Evolutionary conservation across 2,113 vertebrate species (phyloP), one percentile per base, ranked within the genome.

Genomic region (Marmota flaviventris): DNA sequence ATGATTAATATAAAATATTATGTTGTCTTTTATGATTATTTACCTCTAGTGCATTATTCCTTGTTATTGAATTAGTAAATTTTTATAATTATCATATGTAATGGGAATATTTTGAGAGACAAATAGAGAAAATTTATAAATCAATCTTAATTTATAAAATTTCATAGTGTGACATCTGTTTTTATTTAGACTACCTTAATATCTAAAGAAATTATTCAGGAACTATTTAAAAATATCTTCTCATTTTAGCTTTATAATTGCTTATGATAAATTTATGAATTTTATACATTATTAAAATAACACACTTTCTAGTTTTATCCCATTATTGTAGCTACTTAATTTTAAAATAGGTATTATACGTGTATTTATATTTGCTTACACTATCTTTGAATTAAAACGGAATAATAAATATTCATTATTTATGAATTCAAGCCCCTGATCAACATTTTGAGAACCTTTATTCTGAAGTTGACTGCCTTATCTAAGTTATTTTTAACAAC

Each of bases 201-300:
- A 97, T 58, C 94, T 98, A 97, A 97, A 85, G 77, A 93, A 98
- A 97, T 89, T 92, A 96, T 85, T 98, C 97, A 97, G 94, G 97
- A 98, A 98, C 85, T 95, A 96, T 95, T 90, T 97, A 97, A 98
- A 98, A 98, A 87, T 29, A 51, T 34, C 2, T 51, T 39, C 2
- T 53, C 1, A 79, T 78, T 87, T 94, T 75, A 78, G n/a, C 0
- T 91, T 91, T 86, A 69, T 58, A 91, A 87, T 10, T 81, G 1
- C 2, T 12, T 86, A n/a, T 0, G 39, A 8, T 22, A 18, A 77
- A 79, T 75, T 76, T 37, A 75, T 34, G 0, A 34, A 69, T 86
- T 45, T 87, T 75, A 10, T 83, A 94, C 53, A 86, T 4, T 32
- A 67, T 9, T 91, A 81, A 90, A 94, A 65, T 72, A 95, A 56